Evolutionary conservation across 1,140 invertebrate genomes (phyloP), one percentile per base, ranked within the genome.

Genomic region (Meloidogyne exigua): DNA sequence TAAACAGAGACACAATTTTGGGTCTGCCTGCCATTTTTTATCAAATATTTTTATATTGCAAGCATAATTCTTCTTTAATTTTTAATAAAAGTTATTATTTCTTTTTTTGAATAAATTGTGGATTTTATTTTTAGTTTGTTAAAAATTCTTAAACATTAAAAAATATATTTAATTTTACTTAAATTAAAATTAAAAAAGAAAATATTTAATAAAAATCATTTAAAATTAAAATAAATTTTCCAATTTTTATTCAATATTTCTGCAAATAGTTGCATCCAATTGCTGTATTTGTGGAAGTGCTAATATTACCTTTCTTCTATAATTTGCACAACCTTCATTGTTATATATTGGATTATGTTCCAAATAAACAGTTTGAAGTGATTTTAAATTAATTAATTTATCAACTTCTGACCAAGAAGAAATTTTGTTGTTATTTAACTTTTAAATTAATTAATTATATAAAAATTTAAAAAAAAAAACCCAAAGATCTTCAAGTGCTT

Each of bases 371-470:
- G 95, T 98, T 75, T 91, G 88, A 12, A 99, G 87, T 42, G 92
- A 92, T 83, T 91, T 92, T 80, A 95, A 92, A 0, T 89, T 82
- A 62, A 90, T 89, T 66, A 98, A 89, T 71, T 91, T 90, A 66
- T 96, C 92, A 7, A 98, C 83, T 64, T 92, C 92, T 36, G 90
- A 91, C 95, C 95, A 98, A 66, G 93, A 91, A 68, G 91, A 89
- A 65, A 98, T 91, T 84, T 91, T 89, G 89, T 99, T 99, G 85
- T 96, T 92, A 88, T 98, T 98, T 67, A 96, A 89, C 94, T 96
- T 88, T 79, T 88, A 76, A 36, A 65, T 68, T 42, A 2, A 23
- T 23, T 63, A 13, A 18, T 72, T 28, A n/a, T 28, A 11, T 66
- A 28, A 76, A 62, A 77, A 82, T 25, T n/a, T n/a, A n/a, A n/a